Base-by-base conservation (phyloP, 2,113 vertebrate species). In the Lynx canadensis region DNA sequence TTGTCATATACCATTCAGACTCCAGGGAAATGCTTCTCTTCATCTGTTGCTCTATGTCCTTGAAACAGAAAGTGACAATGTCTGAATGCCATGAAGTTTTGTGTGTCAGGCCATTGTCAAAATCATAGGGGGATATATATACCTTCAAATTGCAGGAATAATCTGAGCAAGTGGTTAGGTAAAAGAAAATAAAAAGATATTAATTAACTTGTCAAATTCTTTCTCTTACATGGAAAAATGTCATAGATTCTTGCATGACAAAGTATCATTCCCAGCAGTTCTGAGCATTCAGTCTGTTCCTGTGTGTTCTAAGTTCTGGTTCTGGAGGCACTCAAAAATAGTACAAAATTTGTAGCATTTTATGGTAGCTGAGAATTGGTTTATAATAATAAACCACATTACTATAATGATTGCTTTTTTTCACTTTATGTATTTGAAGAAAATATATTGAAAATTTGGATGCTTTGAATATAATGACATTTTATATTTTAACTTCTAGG, bases 361-460 rank as follows among this genome's bases (percentile, higher is more conserved):
- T 33, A 7, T 23, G 4, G 19, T 38, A 55, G 45, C 14, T 68
- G 14, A 93, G 48, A 96, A 90, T 45, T 1, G 15, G 1, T 78
- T 94, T 81, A 25, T 63, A 71, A 95, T 33, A 36, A 36, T 96
- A 83, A 83, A 68, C 18, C 60, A 38, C 23, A 66, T 81, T 55
- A 65, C 11, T 66, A 8, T 41, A 31, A 38, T 65, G 18, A 71
- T 71, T 52, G 57, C 9, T 79, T 38, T 36, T 66, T 41, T 71
- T 95, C 38, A 68, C 3, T 82, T 85, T 89, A 82, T 1, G 8
- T 71, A 88, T 79, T 95, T 88, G 21, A 92, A 33, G 7, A 94
- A 96, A 96, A 91, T 86, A 57, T 66, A 60, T 80, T 80, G 23
- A 69, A 95, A 76, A 31, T 90, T 27, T 86, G 6, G 48, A 71